phyloP scores from a whole-genome alignment of 1,140 invertebrate genomes.

The Euwallacea similis region DNA sequence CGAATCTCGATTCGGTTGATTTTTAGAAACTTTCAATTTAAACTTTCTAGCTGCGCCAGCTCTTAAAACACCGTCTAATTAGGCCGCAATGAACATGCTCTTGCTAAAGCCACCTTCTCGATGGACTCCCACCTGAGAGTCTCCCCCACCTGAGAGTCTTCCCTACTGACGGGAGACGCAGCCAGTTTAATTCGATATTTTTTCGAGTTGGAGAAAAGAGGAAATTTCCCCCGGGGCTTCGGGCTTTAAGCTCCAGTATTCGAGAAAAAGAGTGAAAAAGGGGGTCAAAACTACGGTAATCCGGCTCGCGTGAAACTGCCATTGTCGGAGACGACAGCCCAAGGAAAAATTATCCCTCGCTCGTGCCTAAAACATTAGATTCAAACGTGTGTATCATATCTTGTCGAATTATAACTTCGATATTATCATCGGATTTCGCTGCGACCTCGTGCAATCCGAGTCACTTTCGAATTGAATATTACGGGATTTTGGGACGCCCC shows the following conservation, averaged over 20 bases:
- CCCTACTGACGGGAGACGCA: background rate
- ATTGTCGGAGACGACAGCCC: too few relatives aligned
- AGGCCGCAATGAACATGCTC: background rate
- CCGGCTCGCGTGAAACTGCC: conserved; percentile 1
- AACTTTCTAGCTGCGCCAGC: background rate
- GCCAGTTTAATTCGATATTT: conserved; percentile 17
- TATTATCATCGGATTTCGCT: too few relatives aligned
- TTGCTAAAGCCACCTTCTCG: too few relatives aligned
- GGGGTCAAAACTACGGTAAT: conserved; percentile 12
- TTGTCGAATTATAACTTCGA: too few relatives aligned
- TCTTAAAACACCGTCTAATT: conserved; percentile 7
- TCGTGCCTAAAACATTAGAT: too few relatives aligned
- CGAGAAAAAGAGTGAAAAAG: conserved; percentile 12
- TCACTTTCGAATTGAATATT: too few relatives aligned
- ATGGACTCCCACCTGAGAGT: too few relatives aligned
- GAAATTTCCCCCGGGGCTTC: conserved; percentile 13
- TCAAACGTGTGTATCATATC: too few relatives aligned
- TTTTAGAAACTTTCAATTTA: conserved; percentile 3
- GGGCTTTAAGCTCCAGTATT: conserved; percentile 6
- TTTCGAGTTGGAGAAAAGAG: conserved; percentile 13
- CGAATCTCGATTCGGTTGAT: conserved; percentile 10
- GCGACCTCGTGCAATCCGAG: too few relatives aligned
- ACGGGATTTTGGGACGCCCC: background rate
- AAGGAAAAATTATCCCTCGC: too few relatives aligned
- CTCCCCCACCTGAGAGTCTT: too few relatives aligned